Conservation (phyloP, 1,140 invertebrate genomes). For the Orussus abietinus region DNA sequence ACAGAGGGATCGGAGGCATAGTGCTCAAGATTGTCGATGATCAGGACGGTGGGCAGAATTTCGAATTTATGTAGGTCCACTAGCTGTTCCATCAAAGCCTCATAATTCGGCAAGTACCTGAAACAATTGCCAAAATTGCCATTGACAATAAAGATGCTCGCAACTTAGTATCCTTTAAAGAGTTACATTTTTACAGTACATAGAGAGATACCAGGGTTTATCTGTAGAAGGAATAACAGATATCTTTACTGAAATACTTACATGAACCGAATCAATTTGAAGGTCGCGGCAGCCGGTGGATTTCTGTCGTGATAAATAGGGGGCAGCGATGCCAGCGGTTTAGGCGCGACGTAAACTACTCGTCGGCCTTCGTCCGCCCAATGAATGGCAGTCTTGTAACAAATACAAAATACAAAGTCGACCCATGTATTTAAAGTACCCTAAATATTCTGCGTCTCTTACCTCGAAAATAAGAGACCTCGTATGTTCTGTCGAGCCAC, state of each 20-base stretch:
- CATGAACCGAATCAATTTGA: conserved; percentile 46
- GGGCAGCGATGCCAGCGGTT: conserved; percentile 33
- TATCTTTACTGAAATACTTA: conserved; percentile 21
- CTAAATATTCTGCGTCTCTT: conserved; percentile 12
- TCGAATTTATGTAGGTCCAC: conserved; percentile 33
- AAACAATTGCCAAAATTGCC: conserved; percentile 12
- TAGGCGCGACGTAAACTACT: conserved; percentile 38
- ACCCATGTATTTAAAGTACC: not conserved
- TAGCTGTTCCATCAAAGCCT: conserved; percentile 30
- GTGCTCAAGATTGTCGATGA: conserved; percentile 42
- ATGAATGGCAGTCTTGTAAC: conserved; percentile 37
- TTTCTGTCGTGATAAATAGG: conserved; percentile 37
- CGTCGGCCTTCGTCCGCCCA: conserved; percentile 40
- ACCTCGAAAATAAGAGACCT: conserved; percentile 43
- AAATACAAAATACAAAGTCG: not conserved
- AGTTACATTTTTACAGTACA: not conserved
- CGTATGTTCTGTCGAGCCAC: conserved; percentile 27
- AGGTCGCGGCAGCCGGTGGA: conserved; percentile 27
- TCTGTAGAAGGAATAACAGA: not conserved
- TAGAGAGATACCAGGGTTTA: not conserved
- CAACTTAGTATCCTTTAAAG: not conserved
- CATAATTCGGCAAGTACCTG: conserved; percentile 40
- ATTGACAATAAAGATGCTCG: not conserved
- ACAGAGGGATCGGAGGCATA: conserved; percentile 23
- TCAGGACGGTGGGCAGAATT: conserved; percentile 30